A percentile compares a stretch with the other conserved stretches of the same genome.
These are phyloP conservation scores for Aphelenchoides avenae DNA, from an alignment of 1,140 invertebrate genomes.

Conservation along the genomic window DNA sequence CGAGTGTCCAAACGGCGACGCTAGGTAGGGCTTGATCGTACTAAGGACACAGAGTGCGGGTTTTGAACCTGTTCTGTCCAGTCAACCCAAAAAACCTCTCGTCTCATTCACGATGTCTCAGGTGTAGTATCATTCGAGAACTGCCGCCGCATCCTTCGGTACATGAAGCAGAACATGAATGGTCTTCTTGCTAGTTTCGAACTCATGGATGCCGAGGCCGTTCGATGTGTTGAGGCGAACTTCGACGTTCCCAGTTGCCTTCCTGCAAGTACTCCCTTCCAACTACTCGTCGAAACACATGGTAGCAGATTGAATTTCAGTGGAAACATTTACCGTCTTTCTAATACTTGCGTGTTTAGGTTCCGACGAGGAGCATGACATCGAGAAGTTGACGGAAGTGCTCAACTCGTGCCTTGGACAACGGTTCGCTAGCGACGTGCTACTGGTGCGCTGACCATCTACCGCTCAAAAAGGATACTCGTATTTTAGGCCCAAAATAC, in stretches of 20 bases:
- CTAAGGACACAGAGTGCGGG: no score
- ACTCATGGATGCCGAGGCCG: conserved; percentile 32
- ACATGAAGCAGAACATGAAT: conserved; percentile 28
- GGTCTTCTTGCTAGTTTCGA: conserved; percentile 46
- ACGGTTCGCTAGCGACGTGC: conserved; percentile 75
- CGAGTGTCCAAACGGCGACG: conserved; percentile 21
- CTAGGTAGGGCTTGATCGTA: conserved; percentile 27
- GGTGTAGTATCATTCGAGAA: conserved; percentile 33
- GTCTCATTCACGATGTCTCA: no score
- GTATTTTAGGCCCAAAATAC: conserved; percentile 23
- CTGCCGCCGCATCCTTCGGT: conserved; percentile 27
- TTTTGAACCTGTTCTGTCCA: no score
- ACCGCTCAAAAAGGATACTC: no score
- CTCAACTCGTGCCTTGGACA: conserved; percentile 71
- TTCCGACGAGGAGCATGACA: conserved; percentile 74
- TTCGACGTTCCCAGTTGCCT: conserved; percentile 6
- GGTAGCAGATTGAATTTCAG: no score
- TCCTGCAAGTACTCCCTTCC: conserved; percentile 19
- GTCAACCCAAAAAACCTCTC: no score
- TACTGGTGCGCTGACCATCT: no score
- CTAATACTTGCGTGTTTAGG: conserved; percentile 2
- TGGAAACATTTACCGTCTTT: no score
- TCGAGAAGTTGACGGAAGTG: conserved; percentile 78
- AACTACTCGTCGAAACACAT: conserved; percentile 38
- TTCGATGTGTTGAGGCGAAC: conserved; percentile 33